Evolutionary conservation across 2,888 invertebrate species (phyloP).

Genomic region (Nycteola revayana): DNA sequence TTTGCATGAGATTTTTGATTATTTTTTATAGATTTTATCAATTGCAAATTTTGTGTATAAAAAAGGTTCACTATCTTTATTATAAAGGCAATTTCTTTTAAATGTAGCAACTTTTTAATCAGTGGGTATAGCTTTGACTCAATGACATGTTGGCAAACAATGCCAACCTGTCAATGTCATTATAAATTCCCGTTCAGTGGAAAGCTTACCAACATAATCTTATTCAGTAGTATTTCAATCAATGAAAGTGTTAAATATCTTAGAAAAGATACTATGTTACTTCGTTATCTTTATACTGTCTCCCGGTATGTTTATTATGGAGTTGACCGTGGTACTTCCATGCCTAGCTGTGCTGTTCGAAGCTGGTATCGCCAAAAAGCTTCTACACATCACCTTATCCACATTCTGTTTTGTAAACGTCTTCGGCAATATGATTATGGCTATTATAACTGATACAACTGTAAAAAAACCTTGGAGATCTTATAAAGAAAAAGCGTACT

Average conservation of each 20-base stretch:
- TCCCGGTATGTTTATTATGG: slow-evolving; percentile 51
- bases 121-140: too few species aligned
- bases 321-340: slow-evolving; percentile 50
- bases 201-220: too few species aligned
- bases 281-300: slow-evolving; percentile 40
- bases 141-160: too few species aligned
- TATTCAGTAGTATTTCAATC: too few species aligned
- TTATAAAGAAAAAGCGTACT: slow-evolving; percentile 72
- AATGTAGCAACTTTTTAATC: too few species aligned
- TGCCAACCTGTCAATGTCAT: too few species aligned
- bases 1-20: too few species aligned
- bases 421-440: slow-evolving; percentile 54
- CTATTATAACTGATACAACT: slow-evolving; percentile 45
- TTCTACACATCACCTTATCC: slow-evolving; percentile 40
- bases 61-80: too few species aligned
- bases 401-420: slow-evolving; percentile 54
- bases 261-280: slow-evolving; percentile 37
- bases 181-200: too few species aligned
- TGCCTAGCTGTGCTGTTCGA: slow-evolving; percentile 36
- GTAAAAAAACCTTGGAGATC: slow-evolving; percentile 21
- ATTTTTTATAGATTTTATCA: too few species aligned
- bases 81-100: too few species aligned
- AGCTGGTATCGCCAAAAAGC: slow-evolving; percentile 34
- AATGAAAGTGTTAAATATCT: slow-evolving; percentile 6
- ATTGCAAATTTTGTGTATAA: too few species aligned